These are phyloP conservation scores for Lethenteron camtschaticum DNA, from an alignment of 2,113 vertebrate genomes.

Conservation along the genomic window DNA sequence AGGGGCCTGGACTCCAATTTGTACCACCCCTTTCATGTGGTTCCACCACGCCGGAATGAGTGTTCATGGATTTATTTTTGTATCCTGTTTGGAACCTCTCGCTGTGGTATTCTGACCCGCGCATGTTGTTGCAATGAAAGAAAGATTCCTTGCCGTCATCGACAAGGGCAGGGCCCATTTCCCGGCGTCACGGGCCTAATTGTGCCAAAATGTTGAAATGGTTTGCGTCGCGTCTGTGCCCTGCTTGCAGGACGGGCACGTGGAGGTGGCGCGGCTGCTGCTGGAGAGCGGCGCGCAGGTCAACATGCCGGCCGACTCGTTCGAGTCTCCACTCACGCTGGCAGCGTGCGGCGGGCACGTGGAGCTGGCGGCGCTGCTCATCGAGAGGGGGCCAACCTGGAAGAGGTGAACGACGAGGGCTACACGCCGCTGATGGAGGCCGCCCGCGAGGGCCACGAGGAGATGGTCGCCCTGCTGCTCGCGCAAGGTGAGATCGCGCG, in stretches of 20 bases:
- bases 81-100: too few species aligned
- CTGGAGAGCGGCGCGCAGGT: slow-evolving; percentile 96
- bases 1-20: too few species aligned
- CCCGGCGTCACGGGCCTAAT: too few species aligned
- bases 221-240: not conserved
- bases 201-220: too few species aligned
- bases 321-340: slow-evolving; percentile 80
- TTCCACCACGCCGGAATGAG: too few species aligned
- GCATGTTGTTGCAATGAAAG: too few species aligned
- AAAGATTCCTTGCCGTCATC: too few species aligned
- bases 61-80: too few species aligned
- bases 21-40: too few species aligned
- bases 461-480: slow-evolving; percentile 92
- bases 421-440: slow-evolving; percentile 98
- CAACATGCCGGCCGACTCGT: slow-evolving; percentile 97
- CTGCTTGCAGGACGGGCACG: slow-evolving; percentile 59
- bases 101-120: too few species aligned
- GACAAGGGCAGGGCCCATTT: too few species aligned
- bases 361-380: slow-evolving; percentile 74
- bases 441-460: slow-evolving; percentile 85
- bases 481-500: slow-evolving; percentile 48
- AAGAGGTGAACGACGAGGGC: slow-evolving; percentile 96
- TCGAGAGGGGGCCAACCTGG: slow-evolving; percentile 87
- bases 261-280: slow-evolving; percentile 85
- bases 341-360: slow-evolving; percentile 92